Percentiles rank a stretch among this genome's conserved stretches.
These are phyloP conservation scores for Drosophila virilis DNA, from an alignment of 1,140 invertebrate species.

Conservation along the genomic window DNA sequence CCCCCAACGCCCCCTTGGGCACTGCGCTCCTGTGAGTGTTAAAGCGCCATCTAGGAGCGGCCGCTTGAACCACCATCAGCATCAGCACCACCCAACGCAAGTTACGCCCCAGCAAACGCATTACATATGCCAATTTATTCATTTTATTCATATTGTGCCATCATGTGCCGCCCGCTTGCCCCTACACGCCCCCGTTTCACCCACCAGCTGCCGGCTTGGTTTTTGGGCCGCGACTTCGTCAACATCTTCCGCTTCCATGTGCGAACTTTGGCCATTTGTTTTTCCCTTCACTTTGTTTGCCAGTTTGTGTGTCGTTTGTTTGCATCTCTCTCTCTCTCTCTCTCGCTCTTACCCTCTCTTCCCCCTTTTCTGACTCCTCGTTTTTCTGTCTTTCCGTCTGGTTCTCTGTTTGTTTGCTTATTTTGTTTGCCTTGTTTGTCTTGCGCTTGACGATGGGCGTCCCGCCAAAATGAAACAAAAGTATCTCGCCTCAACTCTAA, in stretches of 20 bases:
- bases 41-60: constrained; percentile 1
- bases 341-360: background rate
- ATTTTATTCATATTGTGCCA: constrained; percentile 78
- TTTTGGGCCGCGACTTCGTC: constrained; percentile 34
- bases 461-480: constrained; percentile 39
- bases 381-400: background rate
- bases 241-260: constrained; percentile 38
- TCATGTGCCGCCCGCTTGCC: constrained; percentile 16
- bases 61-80: background rate
- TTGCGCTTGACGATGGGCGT: constrained; percentile 37
- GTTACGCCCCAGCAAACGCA: constrained; percentile 53
- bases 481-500: constrained; percentile 35
- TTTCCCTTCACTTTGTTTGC: constrained; percentile 53
- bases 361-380: background rate
- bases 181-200: background rate
- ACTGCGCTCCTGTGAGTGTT: background rate
- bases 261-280: constrained; percentile 67
- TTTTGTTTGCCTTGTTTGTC: constrained; percentile 26
- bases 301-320: constrained; percentile 58
- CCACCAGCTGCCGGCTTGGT: background rate
- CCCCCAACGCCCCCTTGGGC: background rate
- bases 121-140: constrained; percentile 82
- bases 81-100: background rate
- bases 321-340: constrained; percentile 10
- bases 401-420: background rate